Percentiles rank a stretch among this genome's conserved stretches.
Evolutionary conservation across 2,888 invertebrate species (phyloP).

Genomic region (Agrenia bidenticulata): DNA sequence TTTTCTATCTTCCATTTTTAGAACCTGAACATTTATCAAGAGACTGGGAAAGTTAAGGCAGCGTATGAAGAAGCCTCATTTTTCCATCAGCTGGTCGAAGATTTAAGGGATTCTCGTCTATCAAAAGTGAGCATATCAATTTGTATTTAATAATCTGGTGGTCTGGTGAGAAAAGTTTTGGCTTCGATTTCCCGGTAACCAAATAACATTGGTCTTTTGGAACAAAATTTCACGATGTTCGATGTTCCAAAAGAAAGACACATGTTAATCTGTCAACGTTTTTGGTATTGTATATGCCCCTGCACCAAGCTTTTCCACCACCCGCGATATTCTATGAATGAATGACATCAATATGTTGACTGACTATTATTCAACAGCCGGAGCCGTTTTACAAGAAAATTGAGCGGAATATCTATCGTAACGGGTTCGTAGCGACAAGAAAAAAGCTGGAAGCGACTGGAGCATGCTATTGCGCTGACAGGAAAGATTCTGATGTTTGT

Average conservation of each 20-base stretch:
- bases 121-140: slow-evolving; percentile 33
- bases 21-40: slow-evolving; percentile 44
- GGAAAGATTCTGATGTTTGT: slow-evolving; percentile 25
- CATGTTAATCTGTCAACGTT: no score
- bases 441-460: slow-evolving; percentile 29
- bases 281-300: neutral
- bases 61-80: slow-evolving; percentile 47
- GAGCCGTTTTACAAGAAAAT: slow-evolving; percentile 47
- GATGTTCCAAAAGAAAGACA: no score
- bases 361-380: slow-evolving; percentile 24
- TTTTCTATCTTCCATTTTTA: no score
- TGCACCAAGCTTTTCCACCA: neutral
- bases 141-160: no score
- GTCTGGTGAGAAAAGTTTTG: no score
- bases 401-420: slow-evolving; percentile 44
- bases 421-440: slow-evolving; percentile 3
- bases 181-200: no score
- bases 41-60: slow-evolving; percentile 29
- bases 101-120: slow-evolving; percentile 29
- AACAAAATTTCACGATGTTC: no score
- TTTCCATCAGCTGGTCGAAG: slow-evolving; percentile 30
- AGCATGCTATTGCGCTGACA: slow-evolving; percentile 24
- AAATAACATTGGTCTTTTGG: no score
- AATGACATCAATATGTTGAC: neutral
- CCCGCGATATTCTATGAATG: neutral